Percentiles rank a stretch among this genome's conserved stretches.
Evolutionary conservation across 2,888 invertebrate genomes (phyloP).

Genomic region (Pachycephus smyrnensis): DNA sequence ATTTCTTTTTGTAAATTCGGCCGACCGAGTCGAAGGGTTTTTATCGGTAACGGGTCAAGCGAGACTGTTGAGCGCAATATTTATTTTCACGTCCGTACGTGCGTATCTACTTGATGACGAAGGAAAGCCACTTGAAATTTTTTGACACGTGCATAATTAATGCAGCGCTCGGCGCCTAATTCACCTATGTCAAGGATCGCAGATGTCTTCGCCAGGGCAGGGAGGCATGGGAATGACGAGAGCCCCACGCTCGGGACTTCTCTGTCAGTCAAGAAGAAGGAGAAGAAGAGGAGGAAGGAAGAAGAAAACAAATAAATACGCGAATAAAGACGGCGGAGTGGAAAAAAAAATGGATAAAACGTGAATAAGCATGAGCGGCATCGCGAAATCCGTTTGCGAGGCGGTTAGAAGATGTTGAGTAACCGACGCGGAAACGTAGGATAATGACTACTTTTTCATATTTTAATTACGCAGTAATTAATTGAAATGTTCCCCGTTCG

Average conservation of each 20-base stretch:
- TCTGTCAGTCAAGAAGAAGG: conserved; percentile 43
- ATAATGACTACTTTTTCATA: conserved; percentile 59
- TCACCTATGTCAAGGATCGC: background rate
- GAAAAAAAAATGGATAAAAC: too few species aligned
- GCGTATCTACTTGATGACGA: conserved; percentile 23
- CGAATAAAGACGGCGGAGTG: too few species aligned
- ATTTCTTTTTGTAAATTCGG: too few species aligned
- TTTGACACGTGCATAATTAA: conserved; percentile 61
- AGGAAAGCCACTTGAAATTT: conserved; percentile 46
- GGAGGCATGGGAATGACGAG: too few species aligned
- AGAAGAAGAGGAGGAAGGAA: conserved; percentile 14
- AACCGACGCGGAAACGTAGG: conserved; percentile 51
- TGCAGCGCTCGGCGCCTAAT: conserved; percentile 25
- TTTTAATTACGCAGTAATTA: conserved; percentile 60
- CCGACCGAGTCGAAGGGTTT: background rate
- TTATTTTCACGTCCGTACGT: conserved; percentile 37
- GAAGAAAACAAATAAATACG: conserved; percentile 11
- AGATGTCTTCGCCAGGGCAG: background rate
- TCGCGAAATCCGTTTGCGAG: background rate
- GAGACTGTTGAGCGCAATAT: conserved; percentile 30
- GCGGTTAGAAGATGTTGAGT: conserved; percentile 34
- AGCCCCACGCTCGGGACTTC: conserved; percentile 25
- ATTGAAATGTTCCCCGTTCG: conserved; percentile 49
- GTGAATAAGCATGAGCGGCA: too few species aligned
- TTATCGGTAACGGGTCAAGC: conserved; percentile 40